A percentile compares a stretch with the other conserved stretches of the same genome.
Conservation (phyloP, 2,113 vertebrate species). For the Microcebus lehilahytsara region DNA sequence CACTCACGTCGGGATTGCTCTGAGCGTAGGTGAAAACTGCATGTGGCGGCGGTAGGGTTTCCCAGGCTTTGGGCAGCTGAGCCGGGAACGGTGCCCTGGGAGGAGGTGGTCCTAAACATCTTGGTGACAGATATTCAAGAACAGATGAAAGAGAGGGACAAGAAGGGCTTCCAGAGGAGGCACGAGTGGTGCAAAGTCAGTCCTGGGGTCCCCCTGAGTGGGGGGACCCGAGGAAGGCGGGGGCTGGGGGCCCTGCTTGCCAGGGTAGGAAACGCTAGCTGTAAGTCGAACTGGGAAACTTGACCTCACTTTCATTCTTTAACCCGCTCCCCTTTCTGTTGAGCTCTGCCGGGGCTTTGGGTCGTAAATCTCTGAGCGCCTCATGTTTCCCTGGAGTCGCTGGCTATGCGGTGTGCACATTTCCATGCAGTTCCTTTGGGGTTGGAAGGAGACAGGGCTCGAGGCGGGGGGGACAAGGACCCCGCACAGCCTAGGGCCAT, state of each 20-base stretch:
- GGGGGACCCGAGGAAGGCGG: background rate
- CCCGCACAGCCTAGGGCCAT: background rate
- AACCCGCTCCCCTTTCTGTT: background rate
- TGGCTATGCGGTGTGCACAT: background rate
- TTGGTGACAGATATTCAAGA: slow-evolving; percentile 40
- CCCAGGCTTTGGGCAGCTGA: background rate
- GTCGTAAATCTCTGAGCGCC: background rate
- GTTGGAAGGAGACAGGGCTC: background rate
- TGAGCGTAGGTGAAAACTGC: accelerated
- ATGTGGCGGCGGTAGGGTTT: accelerated
- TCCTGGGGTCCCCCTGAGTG: background rate
- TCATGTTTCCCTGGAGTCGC: background rate
- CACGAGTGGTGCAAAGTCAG: background rate
- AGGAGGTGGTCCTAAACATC: background rate
- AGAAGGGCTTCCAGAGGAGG: background rate
- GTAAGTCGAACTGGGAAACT: background rate
- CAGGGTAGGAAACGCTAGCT: background rate
- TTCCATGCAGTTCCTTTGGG: background rate
- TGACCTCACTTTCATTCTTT: background rate
- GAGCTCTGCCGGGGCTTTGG: background rate
- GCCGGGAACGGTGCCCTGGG: background rate
- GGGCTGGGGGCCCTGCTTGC: background rate
- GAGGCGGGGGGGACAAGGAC: background rate
- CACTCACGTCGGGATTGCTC: background rate
- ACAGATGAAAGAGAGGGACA: slow-evolving; percentile 34